phyloP scores from a whole-genome alignment of 2,797 vertebrate genomes.

The Capromys pilorides region DNA sequence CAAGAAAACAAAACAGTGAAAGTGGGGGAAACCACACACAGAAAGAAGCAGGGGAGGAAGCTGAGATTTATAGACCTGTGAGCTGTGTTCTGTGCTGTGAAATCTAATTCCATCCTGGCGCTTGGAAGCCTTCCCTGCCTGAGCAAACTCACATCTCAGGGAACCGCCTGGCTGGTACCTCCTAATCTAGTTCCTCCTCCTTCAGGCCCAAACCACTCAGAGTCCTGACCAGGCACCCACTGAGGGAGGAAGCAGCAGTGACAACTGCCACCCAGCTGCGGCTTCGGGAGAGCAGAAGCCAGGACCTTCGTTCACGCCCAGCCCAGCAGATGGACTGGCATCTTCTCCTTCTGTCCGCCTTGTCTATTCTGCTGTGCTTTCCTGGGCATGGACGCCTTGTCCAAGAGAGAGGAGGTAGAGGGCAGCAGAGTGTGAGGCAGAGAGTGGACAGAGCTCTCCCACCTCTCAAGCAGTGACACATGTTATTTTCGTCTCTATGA shows the following conservation, averaged over 20 bases:
- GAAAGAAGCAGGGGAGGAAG: slow-evolving; percentile 67
- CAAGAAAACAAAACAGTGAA: slow-evolving; percentile 78
- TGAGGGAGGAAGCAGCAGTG: background rate
- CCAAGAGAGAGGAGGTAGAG: background rate
- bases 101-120: slow-evolving; percentile 79
- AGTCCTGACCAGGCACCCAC: background rate
- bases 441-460: background rate
- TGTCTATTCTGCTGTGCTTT: slow-evolving; percentile 21
- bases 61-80: slow-evolving; percentile 79
- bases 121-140: slow-evolving; percentile 74
- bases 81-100: slow-evolving; percentile 76
- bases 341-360: background rate
- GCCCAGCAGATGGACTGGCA: slow-evolving; percentile 57
- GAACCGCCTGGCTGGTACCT: slow-evolving; percentile 24
- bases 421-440: background rate
- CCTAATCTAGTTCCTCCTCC: background rate
- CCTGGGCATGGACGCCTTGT: background rate
- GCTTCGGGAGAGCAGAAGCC: background rate
- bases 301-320: background rate
- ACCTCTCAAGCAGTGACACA: slow-evolving; percentile 33
- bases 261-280: background rate
- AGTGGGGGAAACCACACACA: slow-evolving; percentile 15
- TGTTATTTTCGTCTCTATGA: slow-evolving; percentile 34
- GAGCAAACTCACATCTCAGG: slow-evolving; percentile 55
- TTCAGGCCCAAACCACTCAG: background rate